phyloP scores from a whole-genome alignment of 53 echinoderm and acorn worm genomes.

The Pentamera pediparva region DNA sequence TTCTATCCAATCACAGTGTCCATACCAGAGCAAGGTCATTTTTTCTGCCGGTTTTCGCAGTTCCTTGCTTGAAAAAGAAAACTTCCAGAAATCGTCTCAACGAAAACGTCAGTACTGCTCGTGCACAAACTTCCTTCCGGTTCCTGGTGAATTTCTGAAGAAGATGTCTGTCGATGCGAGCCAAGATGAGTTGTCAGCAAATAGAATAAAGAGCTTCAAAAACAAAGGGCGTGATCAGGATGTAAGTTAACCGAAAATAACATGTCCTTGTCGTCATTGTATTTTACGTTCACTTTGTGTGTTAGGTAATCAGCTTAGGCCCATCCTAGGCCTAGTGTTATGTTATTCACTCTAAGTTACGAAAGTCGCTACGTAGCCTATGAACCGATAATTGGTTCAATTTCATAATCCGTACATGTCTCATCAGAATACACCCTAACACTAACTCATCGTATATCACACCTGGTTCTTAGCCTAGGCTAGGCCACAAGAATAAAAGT shows the following conservation, averaged over 20 bases:
- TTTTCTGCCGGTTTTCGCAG: conserved; percentile 3
- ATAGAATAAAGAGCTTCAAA: conserved; percentile 95
- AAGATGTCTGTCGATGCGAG: conserved; percentile 29
- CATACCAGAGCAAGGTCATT: background rate
- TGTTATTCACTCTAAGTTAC: no score
- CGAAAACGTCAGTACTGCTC: background rate
- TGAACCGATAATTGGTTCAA: no score
- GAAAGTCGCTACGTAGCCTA: no score
- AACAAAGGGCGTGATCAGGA: conserved; percentile 98
- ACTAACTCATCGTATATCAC: no score
- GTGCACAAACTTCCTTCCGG: background rate
- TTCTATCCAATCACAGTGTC: background rate
- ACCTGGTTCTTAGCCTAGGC: no score
- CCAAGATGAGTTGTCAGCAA: conserved; percentile 33
- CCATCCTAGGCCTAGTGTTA: background rate
- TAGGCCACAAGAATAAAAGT: no score
- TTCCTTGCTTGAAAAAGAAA: conserved; percentile 27
- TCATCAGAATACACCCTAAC: no score
- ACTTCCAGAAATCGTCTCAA: conserved; percentile 7
- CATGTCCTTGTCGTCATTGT: conserved; percentile 16
- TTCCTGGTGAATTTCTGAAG: background rate
- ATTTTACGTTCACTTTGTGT: background rate
- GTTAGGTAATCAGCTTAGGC: conserved; percentile 8
- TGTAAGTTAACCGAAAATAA: conserved; percentile 49
- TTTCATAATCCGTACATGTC: no score